phyloP scores from a whole-genome alignment of 2,113 vertebrate genomes.

The Callipepla squamata region DNA sequence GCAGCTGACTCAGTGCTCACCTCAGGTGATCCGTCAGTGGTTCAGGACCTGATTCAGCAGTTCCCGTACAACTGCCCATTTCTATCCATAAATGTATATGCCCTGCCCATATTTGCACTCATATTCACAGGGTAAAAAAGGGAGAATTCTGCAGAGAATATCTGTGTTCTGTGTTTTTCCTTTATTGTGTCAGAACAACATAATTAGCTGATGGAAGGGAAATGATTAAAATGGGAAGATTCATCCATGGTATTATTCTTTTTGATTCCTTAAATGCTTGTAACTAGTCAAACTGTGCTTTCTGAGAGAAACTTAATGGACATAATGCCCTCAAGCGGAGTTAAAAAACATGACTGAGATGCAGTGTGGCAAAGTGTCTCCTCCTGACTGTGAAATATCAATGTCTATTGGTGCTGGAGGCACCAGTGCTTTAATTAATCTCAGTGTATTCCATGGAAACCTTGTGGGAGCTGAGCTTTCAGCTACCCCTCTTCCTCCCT shows the following conservation, averaged over 20 bases:
- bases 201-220: neutral
- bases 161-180: neutral
- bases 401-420: neutral
- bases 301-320: neutral
- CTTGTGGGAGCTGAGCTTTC: neutral
- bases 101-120: neutral
- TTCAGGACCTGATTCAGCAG: too few species aligned
- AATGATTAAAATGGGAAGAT: neutral
- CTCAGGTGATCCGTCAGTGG: too few species aligned
- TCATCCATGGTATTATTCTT: neutral
- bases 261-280: neutral
- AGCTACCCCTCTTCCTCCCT: neutral
- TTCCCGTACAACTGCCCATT: neutral
- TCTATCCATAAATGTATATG: neutral
- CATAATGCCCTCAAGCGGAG: neutral
- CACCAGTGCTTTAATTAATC: neutral
- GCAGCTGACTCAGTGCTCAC: too few species aligned
- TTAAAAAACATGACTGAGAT: neutral
- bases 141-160: neutral
- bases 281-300: neutral
- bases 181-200: neutral
- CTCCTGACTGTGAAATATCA: neutral
- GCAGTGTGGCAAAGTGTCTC: neutral
- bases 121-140: neutral
- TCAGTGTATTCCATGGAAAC: neutral